Conservation (phyloP, 2,113 vertebrate genomes). For the Microcebus jonahi region DNA sequence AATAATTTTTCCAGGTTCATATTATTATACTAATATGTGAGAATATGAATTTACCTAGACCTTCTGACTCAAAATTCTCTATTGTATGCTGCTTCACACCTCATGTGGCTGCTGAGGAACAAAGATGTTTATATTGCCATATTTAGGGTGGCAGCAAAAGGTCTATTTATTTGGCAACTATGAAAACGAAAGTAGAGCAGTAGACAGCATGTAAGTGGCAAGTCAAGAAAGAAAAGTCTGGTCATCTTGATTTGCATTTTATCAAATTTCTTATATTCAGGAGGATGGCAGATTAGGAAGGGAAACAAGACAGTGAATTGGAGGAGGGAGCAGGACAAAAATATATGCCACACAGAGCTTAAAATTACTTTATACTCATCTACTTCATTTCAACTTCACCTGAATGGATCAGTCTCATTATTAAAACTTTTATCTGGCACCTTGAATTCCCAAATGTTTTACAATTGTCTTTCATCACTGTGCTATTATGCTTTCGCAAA, state of each 20-base stretch:
- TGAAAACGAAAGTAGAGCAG: neutral
- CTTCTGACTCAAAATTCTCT: neutral
- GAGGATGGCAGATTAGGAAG: neutral
- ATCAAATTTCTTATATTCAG: neutral
- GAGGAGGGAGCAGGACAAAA: neutral
- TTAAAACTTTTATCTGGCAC: constrained; percentile 7
- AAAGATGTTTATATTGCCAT: neutral
- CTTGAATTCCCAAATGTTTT: neutral
- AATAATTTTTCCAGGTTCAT: neutral
- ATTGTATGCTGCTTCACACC: neutral
- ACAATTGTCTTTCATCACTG: neutral
- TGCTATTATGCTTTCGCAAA: neutral
- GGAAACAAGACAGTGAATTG: neutral
- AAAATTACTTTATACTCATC: neutral
- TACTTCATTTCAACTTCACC: neutral
- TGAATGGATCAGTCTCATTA: constrained; percentile 5
- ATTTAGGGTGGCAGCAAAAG: neutral
- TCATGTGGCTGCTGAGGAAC: neutral
- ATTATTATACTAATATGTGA: neutral
- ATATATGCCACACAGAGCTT: neutral
- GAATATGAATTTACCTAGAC: neutral
- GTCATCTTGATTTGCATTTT: neutral
- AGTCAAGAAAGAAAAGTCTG: neutral
- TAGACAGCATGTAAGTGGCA: neutral
- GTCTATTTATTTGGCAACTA: neutral